A percentile compares a stretch with the other conserved stretches of the same genome.
phyloP scores from a whole-genome alignment of 2,797 vertebrate genomes.

The Melanitta fusca region DNA sequence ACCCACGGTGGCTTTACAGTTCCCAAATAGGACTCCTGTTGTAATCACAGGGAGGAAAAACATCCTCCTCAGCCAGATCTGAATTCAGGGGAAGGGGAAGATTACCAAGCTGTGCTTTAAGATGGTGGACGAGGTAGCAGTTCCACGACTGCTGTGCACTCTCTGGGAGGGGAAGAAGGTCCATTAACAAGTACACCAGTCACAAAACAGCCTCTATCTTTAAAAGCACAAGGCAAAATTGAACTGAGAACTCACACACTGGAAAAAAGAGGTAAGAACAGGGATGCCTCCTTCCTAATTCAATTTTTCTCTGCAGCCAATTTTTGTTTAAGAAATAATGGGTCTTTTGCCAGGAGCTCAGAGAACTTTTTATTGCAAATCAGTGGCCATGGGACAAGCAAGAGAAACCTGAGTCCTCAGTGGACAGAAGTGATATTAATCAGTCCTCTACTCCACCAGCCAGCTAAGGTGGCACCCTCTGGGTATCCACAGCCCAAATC shows the following conservation, averaged over 20 bases:
- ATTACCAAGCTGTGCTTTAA: not conserved
- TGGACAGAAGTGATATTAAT: not conserved
- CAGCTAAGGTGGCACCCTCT: not conserved
- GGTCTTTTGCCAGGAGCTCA: not conserved
- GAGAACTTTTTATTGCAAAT: not conserved
- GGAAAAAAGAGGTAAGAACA: not conserved
- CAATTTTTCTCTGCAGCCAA: conserved; percentile 22
- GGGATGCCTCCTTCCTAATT: conserved; percentile 5
- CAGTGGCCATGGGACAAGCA: not conserved
- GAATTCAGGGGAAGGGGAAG: not conserved
- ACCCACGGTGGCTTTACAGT: not conserved
- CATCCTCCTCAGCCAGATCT: not conserved
- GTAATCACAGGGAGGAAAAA: not conserved
- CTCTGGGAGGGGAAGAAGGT: not conserved
- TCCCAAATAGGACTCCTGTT: not conserved
- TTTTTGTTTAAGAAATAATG: not conserved
- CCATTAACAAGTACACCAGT: not conserved
- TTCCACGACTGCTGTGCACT: not conserved
- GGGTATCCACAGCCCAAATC: not conserved
- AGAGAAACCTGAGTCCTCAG: not conserved
- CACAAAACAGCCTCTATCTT: not conserved
- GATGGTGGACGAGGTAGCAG: not conserved
- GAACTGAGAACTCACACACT: not conserved
- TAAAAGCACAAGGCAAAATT: not conserved
- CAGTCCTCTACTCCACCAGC: not conserved